A percentile compares a stretch with the other conserved stretches of the same genome.
These are phyloP conservation scores for Euzophera pinguis DNA, from an alignment of 2,888 invertebrate species.

Conservation along the genomic window DNA sequence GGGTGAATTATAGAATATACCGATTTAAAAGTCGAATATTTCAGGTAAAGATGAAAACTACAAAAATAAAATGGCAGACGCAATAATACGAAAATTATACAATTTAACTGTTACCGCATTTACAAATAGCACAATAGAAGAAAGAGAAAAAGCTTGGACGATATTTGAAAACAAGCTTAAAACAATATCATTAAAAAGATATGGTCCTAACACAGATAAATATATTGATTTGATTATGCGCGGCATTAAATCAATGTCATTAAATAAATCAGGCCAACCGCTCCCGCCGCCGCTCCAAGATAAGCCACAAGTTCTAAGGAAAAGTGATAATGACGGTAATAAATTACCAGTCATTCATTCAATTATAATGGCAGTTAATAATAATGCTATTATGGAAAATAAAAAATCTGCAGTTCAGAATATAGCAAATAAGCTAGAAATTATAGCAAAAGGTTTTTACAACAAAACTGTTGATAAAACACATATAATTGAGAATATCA, in stretches of 20 bases:
- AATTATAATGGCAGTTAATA: no score
- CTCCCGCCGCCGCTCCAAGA: not conserved
- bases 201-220: constrained; percentile 35
- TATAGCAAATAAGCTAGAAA: not conserved
- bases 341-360: not conserved
- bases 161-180: constrained; percentile 37
- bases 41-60: not conserved
- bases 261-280: not conserved
- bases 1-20: no score
- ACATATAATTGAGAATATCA: not conserved
- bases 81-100: constrained; percentile 4
- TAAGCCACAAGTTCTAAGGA: not conserved
- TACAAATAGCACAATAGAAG: constrained; percentile 23
- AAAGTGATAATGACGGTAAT: not conserved
- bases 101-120: constrained; percentile 21
- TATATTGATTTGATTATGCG: constrained; percentile 51
- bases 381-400: not conserved
- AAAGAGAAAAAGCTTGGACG: constrained; percentile 28
- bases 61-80: constrained; percentile 6
- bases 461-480: not conserved
- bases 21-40: not conserved
- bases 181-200: constrained; percentile 28
- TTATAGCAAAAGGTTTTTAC: not conserved
- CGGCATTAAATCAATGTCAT: constrained; percentile 38
- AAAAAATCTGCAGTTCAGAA: not conserved